Evolutionary conservation across 2,888 invertebrate genomes (phyloP).

Genomic region (Ariolimax columbianus): DNA sequence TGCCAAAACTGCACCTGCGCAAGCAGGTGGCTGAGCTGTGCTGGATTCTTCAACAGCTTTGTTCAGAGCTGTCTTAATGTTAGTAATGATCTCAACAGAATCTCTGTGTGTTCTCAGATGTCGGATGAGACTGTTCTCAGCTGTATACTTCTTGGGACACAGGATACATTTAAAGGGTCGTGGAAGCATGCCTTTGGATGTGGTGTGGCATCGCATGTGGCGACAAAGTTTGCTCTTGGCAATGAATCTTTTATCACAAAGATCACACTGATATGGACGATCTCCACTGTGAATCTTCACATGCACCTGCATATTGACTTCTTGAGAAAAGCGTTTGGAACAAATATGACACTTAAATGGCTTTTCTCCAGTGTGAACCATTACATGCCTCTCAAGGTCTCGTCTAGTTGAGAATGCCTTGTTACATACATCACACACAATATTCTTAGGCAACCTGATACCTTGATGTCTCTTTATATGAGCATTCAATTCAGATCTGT

Average conservation of each 20-base stretch:
- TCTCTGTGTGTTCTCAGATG: constrained; percentile 34
- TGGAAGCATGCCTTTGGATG: constrained; percentile 24
- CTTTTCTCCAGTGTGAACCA: constrained; percentile 24
- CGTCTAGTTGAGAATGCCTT: constrained; percentile 24
- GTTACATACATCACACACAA: constrained; percentile 27
- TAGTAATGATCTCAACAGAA: constrained; percentile 12
- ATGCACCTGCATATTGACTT: constrained; percentile 33
- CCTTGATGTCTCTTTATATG: constrained; percentile 32
- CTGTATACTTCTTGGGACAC: constrained; percentile 29
- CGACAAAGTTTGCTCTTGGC: constrained; percentile 32
- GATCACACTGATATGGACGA: constrained; percentile 23
- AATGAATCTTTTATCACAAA: constrained; percentile 37
- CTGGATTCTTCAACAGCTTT: constrained; percentile 31
- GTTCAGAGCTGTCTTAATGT: background rate
- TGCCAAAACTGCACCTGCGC: constrained; percentile 15
- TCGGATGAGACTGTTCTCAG: constrained; percentile 30
- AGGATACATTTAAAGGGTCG: constrained; percentile 26
- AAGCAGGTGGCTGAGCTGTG: background rate
- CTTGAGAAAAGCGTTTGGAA: constrained; percentile 34
- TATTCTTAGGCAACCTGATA: constrained; percentile 17
- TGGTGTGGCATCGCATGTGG: constrained; percentile 1
- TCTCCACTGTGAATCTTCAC: constrained; percentile 23
- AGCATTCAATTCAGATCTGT: constrained; percentile 27
- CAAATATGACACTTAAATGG: constrained; percentile 31
- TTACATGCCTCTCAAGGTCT: constrained; percentile 30